Percentiles rank a stretch among this genome's conserved stretches.
Conservation (phyloP, 2,888 invertebrate genomes). For the Heliconius aoede region DNA sequence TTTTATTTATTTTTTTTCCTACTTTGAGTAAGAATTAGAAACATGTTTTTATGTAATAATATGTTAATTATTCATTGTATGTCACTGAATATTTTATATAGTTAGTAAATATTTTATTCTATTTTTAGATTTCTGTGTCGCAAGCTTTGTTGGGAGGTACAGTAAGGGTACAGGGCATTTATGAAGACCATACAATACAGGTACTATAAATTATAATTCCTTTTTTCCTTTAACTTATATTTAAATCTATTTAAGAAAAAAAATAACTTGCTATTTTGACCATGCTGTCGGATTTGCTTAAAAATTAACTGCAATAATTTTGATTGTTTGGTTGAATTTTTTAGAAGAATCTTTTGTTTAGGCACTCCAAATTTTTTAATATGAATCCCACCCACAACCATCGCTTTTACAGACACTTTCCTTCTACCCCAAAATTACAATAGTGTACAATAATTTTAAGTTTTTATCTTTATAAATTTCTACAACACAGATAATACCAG, state of each 20-base stretch:
- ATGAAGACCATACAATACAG: slow-evolving; percentile 96
- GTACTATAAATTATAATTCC: slow-evolving; percentile 67
- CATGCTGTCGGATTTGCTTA: not conserved
- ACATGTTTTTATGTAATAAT: too few species aligned
- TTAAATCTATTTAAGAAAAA: too few species aligned
- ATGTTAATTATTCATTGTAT: too few species aligned
- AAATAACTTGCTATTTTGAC: not conserved
- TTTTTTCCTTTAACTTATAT: too few species aligned
- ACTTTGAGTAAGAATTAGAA: not conserved
- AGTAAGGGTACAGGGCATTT: slow-evolving; percentile 95
- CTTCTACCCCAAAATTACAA: not conserved
- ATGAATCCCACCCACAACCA: too few species aligned
- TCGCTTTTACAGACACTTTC: not conserved
- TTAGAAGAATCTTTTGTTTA: not conserved
- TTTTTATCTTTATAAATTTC: slow-evolving; percentile 15
- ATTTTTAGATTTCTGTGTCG: slow-evolving; percentile 89
- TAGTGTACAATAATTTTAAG: not conserved
- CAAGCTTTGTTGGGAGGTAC: slow-evolving; percentile 98
- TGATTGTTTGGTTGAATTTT: not conserved
- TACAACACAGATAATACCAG: slow-evolving; percentile 88
- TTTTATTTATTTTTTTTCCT: too few species aligned
- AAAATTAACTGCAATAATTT: not conserved
- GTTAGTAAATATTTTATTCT: slow-evolving; percentile 32
- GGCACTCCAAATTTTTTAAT: not conserved
- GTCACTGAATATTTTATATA: too few species aligned